Evolutionary conservation across 2,888 invertebrate species (phyloP), one percentile per base, ranked within the genome.

Genomic region (Drosophila kokeensis): DNA sequence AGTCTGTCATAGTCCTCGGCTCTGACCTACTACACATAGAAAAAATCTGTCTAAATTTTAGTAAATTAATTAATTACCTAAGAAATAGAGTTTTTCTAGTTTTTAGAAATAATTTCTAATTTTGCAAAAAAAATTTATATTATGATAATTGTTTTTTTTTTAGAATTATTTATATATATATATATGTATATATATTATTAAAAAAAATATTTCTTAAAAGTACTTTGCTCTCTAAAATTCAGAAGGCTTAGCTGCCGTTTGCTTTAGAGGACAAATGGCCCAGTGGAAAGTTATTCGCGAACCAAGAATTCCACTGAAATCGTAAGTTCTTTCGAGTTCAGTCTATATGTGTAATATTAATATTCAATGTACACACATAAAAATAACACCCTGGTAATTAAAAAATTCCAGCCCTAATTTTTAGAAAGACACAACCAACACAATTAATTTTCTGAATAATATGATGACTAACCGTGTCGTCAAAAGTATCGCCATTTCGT

Each of bases 21-120:
- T 34, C 21, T 49, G 11, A 27, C 59, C 48, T 50, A 55, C 59
- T 29, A 36, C 52, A 45, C 24, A 15, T 15, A 45, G 15, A 45
- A 24, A 24, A 45, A 15, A 8, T 8, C 4, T 0, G 13, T 7
- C 7, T 7, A 45, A 2, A 45, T 45, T 45, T 42, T 13, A 21
- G 21, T 42, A 21, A 42, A 21, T 11, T 11, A 42, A 21, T n/a
- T 10, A 5, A 11, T n/a, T n/a, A 10, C 4, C 2, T 7, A n/a
- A n/a, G 21, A 42, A 21, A 45, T 21, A 13, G 3, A 45, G 13
- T 21, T 21, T 13, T 21, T 42, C 15, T 21, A 21, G 13, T 13
- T 42, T 13, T 42, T 13, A 7, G 10, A 42, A 21, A 42, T 42
- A 13, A 21, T 21, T 42, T 21, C 0, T 21, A 13, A 13, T 42